Evolutionary conservation across 2,888 invertebrate genomes (phyloP).

Genomic region (Chrysolina haemoptera): DNA sequence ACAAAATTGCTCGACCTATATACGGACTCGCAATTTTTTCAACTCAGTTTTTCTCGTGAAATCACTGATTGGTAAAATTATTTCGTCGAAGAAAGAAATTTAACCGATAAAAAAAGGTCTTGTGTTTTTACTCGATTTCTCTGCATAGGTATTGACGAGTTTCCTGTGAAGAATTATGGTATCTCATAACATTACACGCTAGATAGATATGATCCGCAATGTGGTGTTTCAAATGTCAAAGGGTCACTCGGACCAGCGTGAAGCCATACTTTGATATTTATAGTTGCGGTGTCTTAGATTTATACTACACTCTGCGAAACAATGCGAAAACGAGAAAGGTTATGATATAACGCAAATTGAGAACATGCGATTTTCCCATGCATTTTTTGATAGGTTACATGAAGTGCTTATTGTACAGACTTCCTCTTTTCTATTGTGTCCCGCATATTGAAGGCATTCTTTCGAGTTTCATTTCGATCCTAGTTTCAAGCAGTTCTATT

Average conservation of each 20-base stretch:
- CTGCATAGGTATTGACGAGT: slow-evolving; percentile 20
- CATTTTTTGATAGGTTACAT: slow-evolving; percentile 42
- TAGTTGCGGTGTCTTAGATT: slow-evolving; percentile 55
- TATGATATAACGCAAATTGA: slow-evolving; percentile 48
- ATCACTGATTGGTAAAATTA: too few relatives aligned
- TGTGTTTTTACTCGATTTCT: too few relatives aligned
- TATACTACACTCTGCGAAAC: slow-evolving; percentile 47
- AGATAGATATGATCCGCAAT: slow-evolving; percentile 46
- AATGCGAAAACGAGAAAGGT: slow-evolving; percentile 45
- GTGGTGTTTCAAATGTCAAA: slow-evolving; percentile 60
- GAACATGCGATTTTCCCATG: slow-evolving; percentile 50
- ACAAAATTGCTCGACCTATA: too few relatives aligned
- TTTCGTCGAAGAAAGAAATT: too few relatives aligned
- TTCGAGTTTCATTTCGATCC: slow-evolving; percentile 5
- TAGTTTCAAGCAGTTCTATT: neutral
- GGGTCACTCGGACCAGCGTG: slow-evolving; percentile 60
- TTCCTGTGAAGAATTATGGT: slow-evolving; percentile 23
- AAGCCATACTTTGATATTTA: slow-evolving; percentile 58
- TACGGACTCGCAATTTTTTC: too few relatives aligned
- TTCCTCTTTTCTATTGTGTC: slow-evolving; percentile 46
- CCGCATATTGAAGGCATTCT: slow-evolving; percentile 1
- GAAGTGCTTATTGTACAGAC: slow-evolving; percentile 37
- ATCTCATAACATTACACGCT: slow-evolving; percentile 43
- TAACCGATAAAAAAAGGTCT: too few relatives aligned
- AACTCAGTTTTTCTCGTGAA: too few relatives aligned